phyloP scores from a whole-genome alignment of 2,888 invertebrate species.

The Orchestes rusci region DNA sequence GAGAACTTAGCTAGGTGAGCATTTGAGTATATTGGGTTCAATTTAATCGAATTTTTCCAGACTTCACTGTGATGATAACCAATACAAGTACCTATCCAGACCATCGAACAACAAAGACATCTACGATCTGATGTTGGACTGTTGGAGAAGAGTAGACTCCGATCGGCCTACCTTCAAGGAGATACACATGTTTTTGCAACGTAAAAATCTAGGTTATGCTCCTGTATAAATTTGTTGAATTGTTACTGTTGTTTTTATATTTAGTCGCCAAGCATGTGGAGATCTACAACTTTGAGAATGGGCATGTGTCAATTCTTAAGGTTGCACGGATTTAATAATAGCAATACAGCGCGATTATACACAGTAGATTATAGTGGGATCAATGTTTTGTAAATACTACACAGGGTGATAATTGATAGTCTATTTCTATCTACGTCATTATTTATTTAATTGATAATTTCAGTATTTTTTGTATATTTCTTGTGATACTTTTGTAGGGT shows the following conservation, averaged over 20 bases:
- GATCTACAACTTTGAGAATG: too few relatives aligned
- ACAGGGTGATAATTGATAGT: conserved; percentile 43
- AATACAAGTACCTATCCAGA: conserved; percentile 57
- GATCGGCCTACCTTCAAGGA: conserved; percentile 75
- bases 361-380: conserved; percentile 34
- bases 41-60: conserved; percentile 39
- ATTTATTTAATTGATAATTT: neutral
- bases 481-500: neutral
- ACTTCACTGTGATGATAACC: conserved; percentile 55
- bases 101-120: conserved; percentile 72
- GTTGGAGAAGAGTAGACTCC: conserved; percentile 71
- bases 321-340: too few relatives aligned
- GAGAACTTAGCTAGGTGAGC: conserved; percentile 61
- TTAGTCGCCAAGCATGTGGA: too few relatives aligned
- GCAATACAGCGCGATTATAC: too few relatives aligned
- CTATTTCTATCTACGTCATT: conserved; percentile 15
- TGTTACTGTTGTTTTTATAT: neutral
- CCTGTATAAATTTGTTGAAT: conserved; percentile 40
- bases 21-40: too few relatives aligned
- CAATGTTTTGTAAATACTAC: conserved; percentile 43
- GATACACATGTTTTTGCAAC: conserved; percentile 72
- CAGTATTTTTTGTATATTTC: conserved; percentile 7
- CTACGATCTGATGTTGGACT: conserved; percentile 77
- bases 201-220: conserved; percentile 59
- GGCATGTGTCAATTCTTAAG: too few relatives aligned